phyloP scores from a whole-genome alignment of 2,113 vertebrate genomes.

The Megalops atlanticus region DNA sequence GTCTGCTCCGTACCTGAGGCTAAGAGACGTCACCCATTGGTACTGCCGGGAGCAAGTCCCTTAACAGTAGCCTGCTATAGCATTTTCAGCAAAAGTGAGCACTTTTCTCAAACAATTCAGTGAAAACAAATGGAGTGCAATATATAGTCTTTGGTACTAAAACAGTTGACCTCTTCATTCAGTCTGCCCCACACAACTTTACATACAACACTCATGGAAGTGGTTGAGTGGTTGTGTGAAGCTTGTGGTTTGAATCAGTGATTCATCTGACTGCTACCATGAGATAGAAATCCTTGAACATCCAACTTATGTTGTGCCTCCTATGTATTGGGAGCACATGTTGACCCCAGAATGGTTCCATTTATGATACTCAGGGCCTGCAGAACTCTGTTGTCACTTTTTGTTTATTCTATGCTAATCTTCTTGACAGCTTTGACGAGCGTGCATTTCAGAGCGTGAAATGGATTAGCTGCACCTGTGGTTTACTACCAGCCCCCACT shows the following conservation, averaged over 20 bases:
- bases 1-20: too few relatives aligned
- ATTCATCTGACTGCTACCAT: background rate
- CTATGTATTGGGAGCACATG: background rate
- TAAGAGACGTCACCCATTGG: too few relatives aligned
- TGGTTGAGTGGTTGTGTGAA: background rate
- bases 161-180: background rate
- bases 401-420: background rate
- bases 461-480: background rate
- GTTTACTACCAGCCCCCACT: background rate
- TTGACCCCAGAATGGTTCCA: background rate
- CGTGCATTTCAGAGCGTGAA: background rate
- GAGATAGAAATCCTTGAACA: background rate
- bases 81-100: too few relatives aligned
- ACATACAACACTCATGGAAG: background rate
- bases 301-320: background rate
- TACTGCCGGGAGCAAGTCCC: too few relatives aligned
- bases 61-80: too few relatives aligned
- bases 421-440: background rate
- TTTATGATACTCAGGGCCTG: background rate
- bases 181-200: background rate
- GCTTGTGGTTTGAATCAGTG: background rate
- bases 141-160: too few relatives aligned
- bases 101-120: too few relatives aligned
- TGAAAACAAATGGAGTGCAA: too few relatives aligned
- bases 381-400: background rate